Evolutionary conservation across 2,113 vertebrate species (phyloP).

Genomic region (Osmerus eperlanus): DNA sequence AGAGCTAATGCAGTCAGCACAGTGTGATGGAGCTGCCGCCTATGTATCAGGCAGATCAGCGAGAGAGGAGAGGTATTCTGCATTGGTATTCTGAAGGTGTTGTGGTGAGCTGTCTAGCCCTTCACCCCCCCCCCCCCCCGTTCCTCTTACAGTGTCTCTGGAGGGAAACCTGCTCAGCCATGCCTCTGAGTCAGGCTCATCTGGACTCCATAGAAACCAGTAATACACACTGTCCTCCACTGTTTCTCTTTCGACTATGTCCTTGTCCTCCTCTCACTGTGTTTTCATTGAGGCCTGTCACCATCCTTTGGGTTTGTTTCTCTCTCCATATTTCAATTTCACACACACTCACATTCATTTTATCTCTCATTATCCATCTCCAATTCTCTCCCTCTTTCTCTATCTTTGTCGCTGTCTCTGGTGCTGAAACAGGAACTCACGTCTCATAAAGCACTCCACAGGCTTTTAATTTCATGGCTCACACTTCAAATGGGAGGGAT

Average conservation of each 20-base stretch:
- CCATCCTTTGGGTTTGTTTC: neutral
- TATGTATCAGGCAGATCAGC: no score
- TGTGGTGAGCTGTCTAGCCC: neutral
- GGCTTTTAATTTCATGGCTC: constrained; percentile 39
- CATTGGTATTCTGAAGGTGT: constrained; percentile 21
- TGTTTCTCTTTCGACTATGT: no score
- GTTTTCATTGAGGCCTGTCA: no score
- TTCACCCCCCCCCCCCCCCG: neutral
- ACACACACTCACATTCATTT: constrained; percentile 3
- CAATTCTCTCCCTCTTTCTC: constrained; percentile 3
- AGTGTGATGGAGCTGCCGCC: no score
- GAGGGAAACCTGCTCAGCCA: constrained; percentile 13
- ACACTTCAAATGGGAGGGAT: constrained; percentile 11
- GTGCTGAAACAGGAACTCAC: constrained; percentile 45
- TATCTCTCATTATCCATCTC: neutral
- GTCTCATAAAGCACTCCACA: constrained; percentile 18
- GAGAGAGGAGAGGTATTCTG: neutral
- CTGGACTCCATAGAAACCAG: neutral
- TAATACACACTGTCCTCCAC: neutral
- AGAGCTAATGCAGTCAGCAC: no score
- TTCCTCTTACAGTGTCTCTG: neutral
- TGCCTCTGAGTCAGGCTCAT: neutral
- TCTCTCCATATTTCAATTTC: neutral
- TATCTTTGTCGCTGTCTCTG: constrained; percentile 33
- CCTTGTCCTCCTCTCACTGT: no score